These are phyloP conservation scores for Leptodactylus fallax DNA, from an alignment of 2,797 vertebrate genomes.

Conservation along the genomic window DNA sequence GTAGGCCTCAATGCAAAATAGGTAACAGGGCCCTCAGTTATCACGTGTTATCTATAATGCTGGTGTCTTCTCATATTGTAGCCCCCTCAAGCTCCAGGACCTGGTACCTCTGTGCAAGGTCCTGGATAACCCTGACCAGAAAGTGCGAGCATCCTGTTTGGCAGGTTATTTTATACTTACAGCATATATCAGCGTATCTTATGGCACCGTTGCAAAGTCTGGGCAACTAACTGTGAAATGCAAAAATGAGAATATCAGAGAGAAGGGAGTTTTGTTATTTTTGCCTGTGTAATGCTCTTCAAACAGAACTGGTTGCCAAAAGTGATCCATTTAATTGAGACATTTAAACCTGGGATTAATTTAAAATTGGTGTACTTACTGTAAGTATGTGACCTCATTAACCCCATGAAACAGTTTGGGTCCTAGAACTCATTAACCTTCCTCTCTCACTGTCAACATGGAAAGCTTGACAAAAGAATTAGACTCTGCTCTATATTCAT, in stretches of 20 bases:
- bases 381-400: constrained; percentile 63
- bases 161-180: neutral
- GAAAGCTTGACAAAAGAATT: constrained; percentile 62
- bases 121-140: no score
- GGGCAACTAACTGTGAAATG: neutral
- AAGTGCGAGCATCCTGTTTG: no score
- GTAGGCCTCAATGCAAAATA: no score
- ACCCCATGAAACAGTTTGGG: constrained; percentile 58
- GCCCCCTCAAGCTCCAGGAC: no score
- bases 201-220: no score
- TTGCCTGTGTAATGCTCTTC: constrained; percentile 19
- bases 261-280: constrained; percentile 29
- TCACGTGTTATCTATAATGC: no score
- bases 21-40: no score
- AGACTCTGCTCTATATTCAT: constrained; percentile 58
- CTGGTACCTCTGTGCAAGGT: no score
- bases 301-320: constrained; percentile 47
- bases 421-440: constrained; percentile 64
- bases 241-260: constrained; percentile 16
- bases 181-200: neutral
- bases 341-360: constrained; percentile 63
- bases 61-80: no score
- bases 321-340: constrained; percentile 62
- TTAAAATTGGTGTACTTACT: constrained; percentile 62
- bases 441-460: constrained; percentile 59